These are phyloP conservation scores for Orchestia grillus DNA, from an alignment of 1,140 invertebrate genomes.

Conservation along the genomic window DNA sequence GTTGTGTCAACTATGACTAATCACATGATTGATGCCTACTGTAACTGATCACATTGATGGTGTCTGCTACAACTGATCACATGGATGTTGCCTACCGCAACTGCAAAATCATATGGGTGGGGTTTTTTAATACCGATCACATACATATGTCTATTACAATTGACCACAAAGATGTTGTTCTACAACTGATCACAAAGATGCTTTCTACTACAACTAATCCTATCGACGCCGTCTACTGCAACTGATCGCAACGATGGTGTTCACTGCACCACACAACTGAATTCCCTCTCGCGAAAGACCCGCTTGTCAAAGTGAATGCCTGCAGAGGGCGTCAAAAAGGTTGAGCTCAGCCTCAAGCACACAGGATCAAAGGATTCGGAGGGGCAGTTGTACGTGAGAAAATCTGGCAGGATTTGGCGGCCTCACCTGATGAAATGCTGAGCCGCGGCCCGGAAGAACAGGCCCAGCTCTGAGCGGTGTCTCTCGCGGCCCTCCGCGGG, in stretches of 20 bases:
- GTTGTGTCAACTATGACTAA: background rate
- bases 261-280: background rate
- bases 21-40: background rate
- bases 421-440: slow-evolving; percentile 43
- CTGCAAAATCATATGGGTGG: too few species aligned
- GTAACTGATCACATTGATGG: background rate
- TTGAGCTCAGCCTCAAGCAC: background rate
- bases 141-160: too few species aligned
- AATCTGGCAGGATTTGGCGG: background rate
- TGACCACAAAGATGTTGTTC: too few species aligned
- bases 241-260: too few species aligned
- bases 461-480: background rate
- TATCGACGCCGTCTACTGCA: too few species aligned
- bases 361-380: background rate
- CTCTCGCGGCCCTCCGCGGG: background rate
- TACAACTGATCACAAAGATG: too few species aligned
- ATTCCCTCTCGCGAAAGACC: background rate
- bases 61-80: background rate
- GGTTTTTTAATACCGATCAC: too few species aligned
- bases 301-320: background rate
- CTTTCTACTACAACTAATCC: too few species aligned
- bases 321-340: background rate
- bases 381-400: background rate
- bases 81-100: too few species aligned
- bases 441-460: slow-evolving; percentile 9